Percentiles rank a stretch among this genome's conserved stretches.
Evolutionary conservation across 2,797 vertebrate genomes (phyloP).

Genomic region (Platyrinchus mystaceus): DNA sequence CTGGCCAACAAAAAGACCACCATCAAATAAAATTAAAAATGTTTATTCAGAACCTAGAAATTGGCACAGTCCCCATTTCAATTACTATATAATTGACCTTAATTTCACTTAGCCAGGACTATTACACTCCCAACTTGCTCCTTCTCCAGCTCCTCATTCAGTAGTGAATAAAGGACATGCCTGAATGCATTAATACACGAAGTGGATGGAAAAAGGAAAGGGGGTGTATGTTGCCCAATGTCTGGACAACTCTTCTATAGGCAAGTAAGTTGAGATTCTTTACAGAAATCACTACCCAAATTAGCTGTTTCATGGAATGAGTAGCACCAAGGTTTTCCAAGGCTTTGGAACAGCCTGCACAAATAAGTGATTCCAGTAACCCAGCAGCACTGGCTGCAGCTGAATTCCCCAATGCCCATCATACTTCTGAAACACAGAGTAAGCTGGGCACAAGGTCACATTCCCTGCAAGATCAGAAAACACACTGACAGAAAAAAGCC

Average conservation of each 20-base stretch:
- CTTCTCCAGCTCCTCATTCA: constrained; percentile 24
- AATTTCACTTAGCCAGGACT: constrained; percentile 12
- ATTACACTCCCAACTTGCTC: background rate
- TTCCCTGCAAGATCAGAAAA: background rate
- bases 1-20: constrained; percentile 29
- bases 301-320: background rate
- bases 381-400: background rate
- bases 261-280: background rate
- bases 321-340: background rate
- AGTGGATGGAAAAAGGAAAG: background rate
- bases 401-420: background rate
- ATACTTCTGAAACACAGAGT: background rate
- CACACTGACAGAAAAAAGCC: background rate
- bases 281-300: background rate
- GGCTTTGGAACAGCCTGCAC: background rate
- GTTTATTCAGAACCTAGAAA: constrained; percentile 27
- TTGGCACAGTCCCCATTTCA: constrained; percentile 41
- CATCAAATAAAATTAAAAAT: background rate
- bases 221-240: background rate
- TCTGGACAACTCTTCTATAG: background rate
- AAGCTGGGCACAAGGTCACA: background rate
- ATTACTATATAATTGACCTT: constrained; percentile 55
- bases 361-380: background rate
- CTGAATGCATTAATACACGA: background rate
- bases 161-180: background rate